phyloP scores from a whole-genome alignment of 2,113 vertebrate species.

The Coregonus clupeaformis region DNA sequence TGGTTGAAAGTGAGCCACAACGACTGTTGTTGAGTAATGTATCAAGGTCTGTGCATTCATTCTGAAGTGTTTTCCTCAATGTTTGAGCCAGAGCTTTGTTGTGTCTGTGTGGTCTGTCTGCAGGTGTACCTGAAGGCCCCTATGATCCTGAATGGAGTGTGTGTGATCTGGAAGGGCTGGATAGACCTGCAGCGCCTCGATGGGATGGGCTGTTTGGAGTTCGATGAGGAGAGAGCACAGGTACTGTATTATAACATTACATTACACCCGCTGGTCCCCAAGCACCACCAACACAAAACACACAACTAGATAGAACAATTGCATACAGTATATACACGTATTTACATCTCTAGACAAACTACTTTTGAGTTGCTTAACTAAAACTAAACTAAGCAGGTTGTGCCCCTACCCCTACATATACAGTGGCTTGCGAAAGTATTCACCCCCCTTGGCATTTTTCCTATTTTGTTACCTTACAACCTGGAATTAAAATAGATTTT shows the following conservation, averaged over 20 bases:
- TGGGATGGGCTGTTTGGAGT: slow-evolving; percentile 97
- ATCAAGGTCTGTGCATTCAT: too few species aligned
- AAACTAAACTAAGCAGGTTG: too few species aligned
- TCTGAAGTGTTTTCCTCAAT: too few species aligned
- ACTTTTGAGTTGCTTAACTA: too few species aligned
- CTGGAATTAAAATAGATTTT: too few species aligned
- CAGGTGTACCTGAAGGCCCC: slow-evolving; percentile 97
- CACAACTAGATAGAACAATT: not conserved
- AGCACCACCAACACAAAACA: not conserved
- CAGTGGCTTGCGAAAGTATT: too few species aligned
- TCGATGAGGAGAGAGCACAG: slow-evolving; percentile 96
- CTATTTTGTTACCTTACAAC: too few species aligned
- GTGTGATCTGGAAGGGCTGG: slow-evolving; percentile 99
- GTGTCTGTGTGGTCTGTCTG: slow-evolving; percentile 21
- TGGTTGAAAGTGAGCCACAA: too few species aligned
- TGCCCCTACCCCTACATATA: too few species aligned
- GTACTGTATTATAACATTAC: slow-evolving; percentile 63
- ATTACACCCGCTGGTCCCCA: not conserved
- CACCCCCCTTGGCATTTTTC: too few species aligned
- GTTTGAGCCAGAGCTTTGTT: not conserved
- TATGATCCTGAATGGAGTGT: slow-evolving; percentile 98
- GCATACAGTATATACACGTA: not conserved
- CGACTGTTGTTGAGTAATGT: too few species aligned
- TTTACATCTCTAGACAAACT: not conserved
- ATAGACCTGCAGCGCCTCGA: slow-evolving; percentile 97